A percentile compares a stretch with the other conserved stretches of the same genome.
phyloP scores from a whole-genome alignment of 1,140 invertebrate species.

The Heliconius melpomene region DNA sequence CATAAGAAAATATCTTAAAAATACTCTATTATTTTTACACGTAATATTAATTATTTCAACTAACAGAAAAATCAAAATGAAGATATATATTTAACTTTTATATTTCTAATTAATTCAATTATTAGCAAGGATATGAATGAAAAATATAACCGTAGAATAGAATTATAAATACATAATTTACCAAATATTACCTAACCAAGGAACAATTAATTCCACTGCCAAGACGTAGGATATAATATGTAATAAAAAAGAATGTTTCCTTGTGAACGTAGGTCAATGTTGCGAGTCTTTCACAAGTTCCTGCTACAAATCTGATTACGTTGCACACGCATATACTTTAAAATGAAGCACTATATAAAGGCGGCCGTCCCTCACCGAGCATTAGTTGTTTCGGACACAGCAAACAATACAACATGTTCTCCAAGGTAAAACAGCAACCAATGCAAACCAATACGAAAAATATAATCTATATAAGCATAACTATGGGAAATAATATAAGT shows the following conservation, averaged over 20 bases:
- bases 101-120: neutral
- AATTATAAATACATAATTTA: neutral
- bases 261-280: slow-evolving; percentile 37
- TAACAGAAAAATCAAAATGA: too few relatives aligned
- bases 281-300: slow-evolving; percentile 36
- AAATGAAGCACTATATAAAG: slow-evolving; percentile 37
- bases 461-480: neutral
- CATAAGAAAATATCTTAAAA: too few relatives aligned
- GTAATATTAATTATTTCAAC: too few relatives aligned
- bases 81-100: neutral
- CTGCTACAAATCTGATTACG: slow-evolving; percentile 32
- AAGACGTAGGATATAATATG: neutral
- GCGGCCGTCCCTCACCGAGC: slow-evolving; percentile 17
- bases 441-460: neutral
- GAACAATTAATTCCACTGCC: neutral
- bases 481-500: neutral
- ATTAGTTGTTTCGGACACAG: slow-evolving; percentile 35
- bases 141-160: neutral
- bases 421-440: slow-evolving; percentile 27
- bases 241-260: slow-evolving; percentile 24
- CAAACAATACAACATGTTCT: slow-evolving; percentile 42
- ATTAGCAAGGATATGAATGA: neutral
- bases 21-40: too few relatives aligned
- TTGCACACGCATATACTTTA: slow-evolving; percentile 26
- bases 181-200: neutral